Conservation (phyloP, 2,113 vertebrate genomes). For the Tupaia chinensis region DNA sequence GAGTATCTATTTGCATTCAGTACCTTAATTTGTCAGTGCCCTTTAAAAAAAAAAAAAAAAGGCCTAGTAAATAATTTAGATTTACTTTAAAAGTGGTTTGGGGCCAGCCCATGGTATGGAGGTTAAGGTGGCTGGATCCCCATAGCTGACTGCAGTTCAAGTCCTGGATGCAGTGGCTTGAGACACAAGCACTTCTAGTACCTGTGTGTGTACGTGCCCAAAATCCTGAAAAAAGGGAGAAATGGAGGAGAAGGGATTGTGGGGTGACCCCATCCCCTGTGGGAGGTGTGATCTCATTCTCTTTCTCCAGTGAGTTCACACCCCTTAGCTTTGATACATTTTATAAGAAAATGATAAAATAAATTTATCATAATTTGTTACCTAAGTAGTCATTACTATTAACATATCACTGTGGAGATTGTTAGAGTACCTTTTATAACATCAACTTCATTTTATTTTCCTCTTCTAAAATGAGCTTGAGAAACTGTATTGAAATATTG, state of each 20-base stretch:
- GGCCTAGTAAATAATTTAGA: neutral
- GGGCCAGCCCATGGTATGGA: too few species aligned
- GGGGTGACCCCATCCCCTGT: too few species aligned
- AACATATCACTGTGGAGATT: neutral
- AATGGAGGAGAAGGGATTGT: too few species aligned
- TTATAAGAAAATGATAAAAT: neutral
- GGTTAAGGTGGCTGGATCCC: too few species aligned
- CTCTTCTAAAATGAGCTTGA: constrained; percentile 57
- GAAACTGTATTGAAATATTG: neutral
- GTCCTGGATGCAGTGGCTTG: too few species aligned
- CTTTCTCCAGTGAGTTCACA: too few species aligned
- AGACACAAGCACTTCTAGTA: too few species aligned
- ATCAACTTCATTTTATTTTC: neutral
- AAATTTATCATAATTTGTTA: neutral
- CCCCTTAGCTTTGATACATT: neutral
- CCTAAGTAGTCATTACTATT: neutral
- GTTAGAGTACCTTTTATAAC: neutral
- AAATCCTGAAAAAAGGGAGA: too few species aligned
- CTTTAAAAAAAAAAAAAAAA: neutral
- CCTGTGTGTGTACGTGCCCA: too few species aligned
- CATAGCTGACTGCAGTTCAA: too few species aligned
- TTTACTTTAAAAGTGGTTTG: neutral
- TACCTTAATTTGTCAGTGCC: neutral
- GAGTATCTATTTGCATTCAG: neutral
- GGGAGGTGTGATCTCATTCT: too few species aligned